A percentile compares a stretch with the other conserved stretches of the same genome.
Conservation (phyloP, 2,797 vertebrate genomes). For the Silurus lanzhouensis region DNA sequence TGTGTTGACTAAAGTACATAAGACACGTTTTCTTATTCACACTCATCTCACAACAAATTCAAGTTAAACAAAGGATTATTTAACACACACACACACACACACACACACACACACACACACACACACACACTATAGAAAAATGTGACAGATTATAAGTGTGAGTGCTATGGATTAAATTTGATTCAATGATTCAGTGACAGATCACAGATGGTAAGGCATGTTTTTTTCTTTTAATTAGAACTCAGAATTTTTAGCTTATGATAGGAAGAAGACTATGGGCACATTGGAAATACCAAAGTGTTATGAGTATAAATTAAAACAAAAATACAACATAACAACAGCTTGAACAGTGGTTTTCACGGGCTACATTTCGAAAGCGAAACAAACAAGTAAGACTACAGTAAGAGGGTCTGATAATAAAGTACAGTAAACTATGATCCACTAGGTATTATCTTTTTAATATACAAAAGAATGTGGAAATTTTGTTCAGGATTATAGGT, state of each 20-base stretch:
- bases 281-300: conserved; percentile 38
- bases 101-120: background rate
- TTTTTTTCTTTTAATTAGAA: conserved; percentile 55
- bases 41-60: background rate
- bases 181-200: conserved; percentile 53
- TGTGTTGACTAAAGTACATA: conserved; percentile 27
- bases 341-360: conserved; percentile 29
- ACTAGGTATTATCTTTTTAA: conserved; percentile 27
- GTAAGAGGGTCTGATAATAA: conserved; percentile 37
- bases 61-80: background rate
- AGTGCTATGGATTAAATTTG: conserved; percentile 12
- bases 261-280: conserved; percentile 49
- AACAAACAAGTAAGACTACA: conserved; percentile 26
- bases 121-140: conserved; percentile 22
- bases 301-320: conserved; percentile 55
- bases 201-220: conserved; percentile 47
- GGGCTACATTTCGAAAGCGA: conserved; percentile 36
- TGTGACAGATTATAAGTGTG: conserved; percentile 12
- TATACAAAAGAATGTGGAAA: conserved; percentile 34
- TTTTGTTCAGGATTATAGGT: conserved; percentile 42
- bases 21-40: conserved; percentile 11
- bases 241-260: conserved; percentile 59
- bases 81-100: background rate
- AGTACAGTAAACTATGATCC: conserved; percentile 36
- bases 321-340: conserved; percentile 36